Percentiles rank a stretch among this genome's conserved stretches.
Conservation (phyloP, 1,140 invertebrate species). For the Aporrectodea caliginosa region DNA sequence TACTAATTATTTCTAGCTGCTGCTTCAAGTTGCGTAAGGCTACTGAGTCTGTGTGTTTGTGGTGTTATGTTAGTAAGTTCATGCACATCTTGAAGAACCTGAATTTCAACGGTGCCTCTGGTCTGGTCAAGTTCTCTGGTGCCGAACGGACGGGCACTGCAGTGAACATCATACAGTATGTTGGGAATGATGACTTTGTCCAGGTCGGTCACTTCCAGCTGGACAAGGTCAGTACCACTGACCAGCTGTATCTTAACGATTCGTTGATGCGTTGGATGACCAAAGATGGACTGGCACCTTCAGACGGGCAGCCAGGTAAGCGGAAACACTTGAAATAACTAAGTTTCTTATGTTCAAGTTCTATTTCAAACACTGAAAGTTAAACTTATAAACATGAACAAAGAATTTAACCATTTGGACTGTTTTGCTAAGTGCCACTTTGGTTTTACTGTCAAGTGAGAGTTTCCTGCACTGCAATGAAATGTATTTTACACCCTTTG, state of each 20-base stretch:
- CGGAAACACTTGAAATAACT: no score
- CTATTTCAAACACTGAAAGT: no score
- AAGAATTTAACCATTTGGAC: no score
- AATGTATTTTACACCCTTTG: no score
- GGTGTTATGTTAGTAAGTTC: conserved; percentile 51
- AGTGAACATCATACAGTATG: conserved; percentile 69
- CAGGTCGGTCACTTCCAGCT: conserved; percentile 66
- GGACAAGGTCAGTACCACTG: conserved; percentile 50
- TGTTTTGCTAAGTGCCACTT: no score
- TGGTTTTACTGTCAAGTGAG: no score
- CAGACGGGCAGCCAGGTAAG: conserved; percentile 65
- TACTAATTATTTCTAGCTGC: no score
- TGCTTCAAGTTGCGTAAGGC: no score
- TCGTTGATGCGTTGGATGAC: conserved; percentile 66
- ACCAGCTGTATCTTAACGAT: conserved; percentile 58
- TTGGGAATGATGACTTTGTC: conserved; percentile 58
- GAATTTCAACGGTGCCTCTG: conserved; percentile 74
- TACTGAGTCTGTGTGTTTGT: no score
- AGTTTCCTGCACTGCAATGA: no score
- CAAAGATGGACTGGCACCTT: conserved; percentile 61
- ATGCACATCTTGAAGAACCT: conserved; percentile 59
- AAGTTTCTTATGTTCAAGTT: no score
- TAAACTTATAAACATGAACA: no score
- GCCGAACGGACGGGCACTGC: conserved; percentile 68
- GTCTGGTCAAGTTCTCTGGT: conserved; percentile 67